A percentile compares a stretch with the other conserved stretches of the same genome.
Conservation (phyloP, 92 coral and sea anemone genomes). For the Bergia sp. region DNA sequence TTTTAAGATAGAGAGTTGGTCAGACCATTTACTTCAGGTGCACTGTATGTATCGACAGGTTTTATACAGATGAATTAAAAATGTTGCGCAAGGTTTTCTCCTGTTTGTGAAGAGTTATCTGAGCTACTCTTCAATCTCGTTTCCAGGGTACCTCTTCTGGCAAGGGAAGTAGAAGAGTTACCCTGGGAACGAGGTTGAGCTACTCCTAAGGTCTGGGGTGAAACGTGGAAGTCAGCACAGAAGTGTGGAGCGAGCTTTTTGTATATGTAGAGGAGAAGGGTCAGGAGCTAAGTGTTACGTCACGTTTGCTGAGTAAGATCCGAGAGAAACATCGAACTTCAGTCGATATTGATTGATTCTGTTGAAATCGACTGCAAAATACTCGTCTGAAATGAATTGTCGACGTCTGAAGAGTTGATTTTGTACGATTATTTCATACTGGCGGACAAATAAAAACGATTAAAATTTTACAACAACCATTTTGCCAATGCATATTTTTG, state of each 20-base stretch:
- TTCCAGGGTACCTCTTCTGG: background rate
- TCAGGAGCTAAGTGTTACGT: background rate
- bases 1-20: background rate
- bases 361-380: too few relatives aligned
- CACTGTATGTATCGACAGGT: slow-evolving; percentile 24
- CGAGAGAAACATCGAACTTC: too few relatives aligned
- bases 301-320: too few relatives aligned
- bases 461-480: too few relatives aligned
- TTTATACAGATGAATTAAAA: slow-evolving; percentile 27
- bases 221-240: background rate
- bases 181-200: background rate
- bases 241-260: background rate
- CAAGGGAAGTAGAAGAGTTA: too few relatives aligned
- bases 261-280: background rate
- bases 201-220: background rate
- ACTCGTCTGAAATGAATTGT: too few relatives aligned
- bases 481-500: too few relatives aligned
- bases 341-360: too few relatives aligned
- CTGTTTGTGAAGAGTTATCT: background rate
- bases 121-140: background rate
- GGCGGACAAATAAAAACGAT: too few relatives aligned
- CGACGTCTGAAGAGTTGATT: too few relatives aligned
- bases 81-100: background rate
- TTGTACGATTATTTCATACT: too few relatives aligned
- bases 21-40: slow-evolving; percentile 1